Conservation (phyloP, 2,888 invertebrate genomes). For the Caenorhabditis doughertyi region DNA sequence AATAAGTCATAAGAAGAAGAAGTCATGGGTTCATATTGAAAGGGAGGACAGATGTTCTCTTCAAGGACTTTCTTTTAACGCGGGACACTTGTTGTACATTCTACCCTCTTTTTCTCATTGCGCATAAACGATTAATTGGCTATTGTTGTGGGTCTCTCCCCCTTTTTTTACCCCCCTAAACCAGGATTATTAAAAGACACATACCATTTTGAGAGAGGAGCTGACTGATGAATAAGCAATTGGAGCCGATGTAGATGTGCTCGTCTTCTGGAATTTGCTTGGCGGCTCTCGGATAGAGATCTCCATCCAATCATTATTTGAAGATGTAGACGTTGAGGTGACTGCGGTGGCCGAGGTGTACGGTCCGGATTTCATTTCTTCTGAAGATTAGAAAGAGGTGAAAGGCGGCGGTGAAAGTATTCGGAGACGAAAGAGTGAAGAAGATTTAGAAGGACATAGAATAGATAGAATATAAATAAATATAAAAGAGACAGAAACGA, state of each 20-base stretch:
- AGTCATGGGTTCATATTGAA: neutral
- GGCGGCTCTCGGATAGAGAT: conserved; percentile 25
- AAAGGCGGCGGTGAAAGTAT: conserved; percentile 37
- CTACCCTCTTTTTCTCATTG: conserved; percentile 15
- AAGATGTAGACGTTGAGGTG: conserved; percentile 9
- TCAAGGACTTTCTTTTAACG: conserved; percentile 45
- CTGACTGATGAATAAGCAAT: neutral
- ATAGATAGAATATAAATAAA: conserved; percentile 21
- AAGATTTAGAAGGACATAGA: conserved; percentile 34
- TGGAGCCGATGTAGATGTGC: conserved; percentile 1
- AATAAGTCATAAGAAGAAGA: neutral
- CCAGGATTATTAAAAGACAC: conserved; percentile 12
- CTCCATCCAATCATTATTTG: neutral
- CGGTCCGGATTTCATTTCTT: conserved; percentile 44
- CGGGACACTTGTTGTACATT: conserved; percentile 34
- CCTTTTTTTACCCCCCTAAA: neutral
- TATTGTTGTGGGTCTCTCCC: conserved; percentile 37
- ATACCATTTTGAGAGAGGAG: conserved; percentile 35
- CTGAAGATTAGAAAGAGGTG: conserved; percentile 21
- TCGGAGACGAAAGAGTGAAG: conserved; percentile 1
- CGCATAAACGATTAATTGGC: conserved; percentile 56
- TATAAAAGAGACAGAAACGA: conserved; percentile 11
- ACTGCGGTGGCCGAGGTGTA: conserved; percentile 10
- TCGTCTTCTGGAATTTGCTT: conserved; percentile 21
- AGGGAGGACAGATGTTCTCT: conserved; percentile 44